Conservation (phyloP, 2,888 invertebrate species). For the Phytoseiulus persimilis region DNA sequence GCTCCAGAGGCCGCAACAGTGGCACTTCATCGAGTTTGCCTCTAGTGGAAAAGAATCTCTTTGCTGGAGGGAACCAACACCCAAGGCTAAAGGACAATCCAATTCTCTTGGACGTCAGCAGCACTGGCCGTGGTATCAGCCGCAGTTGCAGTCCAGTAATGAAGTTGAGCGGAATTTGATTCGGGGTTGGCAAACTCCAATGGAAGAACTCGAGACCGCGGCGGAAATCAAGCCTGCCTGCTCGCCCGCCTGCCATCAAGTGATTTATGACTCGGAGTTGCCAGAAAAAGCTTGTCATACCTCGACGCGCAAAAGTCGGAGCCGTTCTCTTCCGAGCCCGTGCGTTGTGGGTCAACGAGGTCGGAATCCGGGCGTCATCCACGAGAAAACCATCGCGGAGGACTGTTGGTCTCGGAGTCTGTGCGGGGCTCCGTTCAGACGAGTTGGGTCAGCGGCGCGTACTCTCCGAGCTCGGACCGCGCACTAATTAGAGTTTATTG, state of each 20-base stretch:
- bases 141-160: neutral
- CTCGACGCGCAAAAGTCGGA: neutral
- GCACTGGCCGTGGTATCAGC: neutral
- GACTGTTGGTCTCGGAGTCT: neutral
- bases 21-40: neutral
- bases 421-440: neutral
- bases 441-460: neutral
- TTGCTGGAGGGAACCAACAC: neutral
- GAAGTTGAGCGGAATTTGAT: conserved; percentile 5
- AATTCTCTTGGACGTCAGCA: neutral
- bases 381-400: neutral
- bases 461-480: no score
- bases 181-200: neutral
- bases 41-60: neutral
- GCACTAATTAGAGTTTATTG: no score
- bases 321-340: neutral
- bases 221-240: neutral
- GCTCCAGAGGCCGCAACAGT: neutral
- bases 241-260: neutral
- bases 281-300: neutral
- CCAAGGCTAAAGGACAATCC: neutral
- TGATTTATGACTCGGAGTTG: neutral
- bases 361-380: neutral
- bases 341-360: neutral
- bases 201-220: neutral